Conservation (phyloP, 2,888 invertebrate species). For the Cerastoderma edule region DNA sequence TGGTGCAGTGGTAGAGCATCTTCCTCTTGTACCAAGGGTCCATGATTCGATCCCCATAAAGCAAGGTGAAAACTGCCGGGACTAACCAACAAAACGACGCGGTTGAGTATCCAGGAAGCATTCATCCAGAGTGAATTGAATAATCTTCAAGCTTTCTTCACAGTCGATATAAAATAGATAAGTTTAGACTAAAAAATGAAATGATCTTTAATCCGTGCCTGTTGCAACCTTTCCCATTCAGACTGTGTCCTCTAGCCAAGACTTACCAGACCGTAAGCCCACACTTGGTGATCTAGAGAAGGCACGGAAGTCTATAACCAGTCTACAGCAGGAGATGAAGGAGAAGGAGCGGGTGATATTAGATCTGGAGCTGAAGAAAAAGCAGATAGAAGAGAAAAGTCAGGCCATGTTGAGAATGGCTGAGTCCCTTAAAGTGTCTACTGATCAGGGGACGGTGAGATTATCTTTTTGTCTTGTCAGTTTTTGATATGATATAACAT, state of each 20-base stretch:
- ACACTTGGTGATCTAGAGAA: constrained; percentile 50
- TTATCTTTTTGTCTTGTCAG: not conserved
- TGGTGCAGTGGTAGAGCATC: too few relatives aligned
- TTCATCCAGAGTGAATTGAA: too few relatives aligned
- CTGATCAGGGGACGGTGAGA: constrained; percentile 11
- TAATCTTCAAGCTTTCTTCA: too few relatives aligned
- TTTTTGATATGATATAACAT: too few relatives aligned
- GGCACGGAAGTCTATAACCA: constrained; percentile 40
- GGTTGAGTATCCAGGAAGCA: too few relatives aligned
- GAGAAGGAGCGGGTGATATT: constrained; percentile 64
- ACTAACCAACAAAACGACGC: too few relatives aligned
- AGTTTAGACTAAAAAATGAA: too few relatives aligned
- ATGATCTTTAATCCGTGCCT: too few relatives aligned
- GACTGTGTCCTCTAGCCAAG: constrained; percentile 47
- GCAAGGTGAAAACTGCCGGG: too few relatives aligned
- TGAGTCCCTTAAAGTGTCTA: constrained; percentile 44
- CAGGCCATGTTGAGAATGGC: constrained; percentile 63
- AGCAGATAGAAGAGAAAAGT: constrained; percentile 56
- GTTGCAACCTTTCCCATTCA: constrained; percentile 6
- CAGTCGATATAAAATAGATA: too few relatives aligned
- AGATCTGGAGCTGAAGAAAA: constrained; percentile 66
- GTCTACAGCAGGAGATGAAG: constrained; percentile 37
- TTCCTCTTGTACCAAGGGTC: too few relatives aligned
- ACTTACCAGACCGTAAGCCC: constrained; percentile 44
- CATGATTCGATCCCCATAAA: too few relatives aligned